Conservation (phyloP, 2,888 invertebrate species). For the Callyntrura guangdongensis region DNA sequence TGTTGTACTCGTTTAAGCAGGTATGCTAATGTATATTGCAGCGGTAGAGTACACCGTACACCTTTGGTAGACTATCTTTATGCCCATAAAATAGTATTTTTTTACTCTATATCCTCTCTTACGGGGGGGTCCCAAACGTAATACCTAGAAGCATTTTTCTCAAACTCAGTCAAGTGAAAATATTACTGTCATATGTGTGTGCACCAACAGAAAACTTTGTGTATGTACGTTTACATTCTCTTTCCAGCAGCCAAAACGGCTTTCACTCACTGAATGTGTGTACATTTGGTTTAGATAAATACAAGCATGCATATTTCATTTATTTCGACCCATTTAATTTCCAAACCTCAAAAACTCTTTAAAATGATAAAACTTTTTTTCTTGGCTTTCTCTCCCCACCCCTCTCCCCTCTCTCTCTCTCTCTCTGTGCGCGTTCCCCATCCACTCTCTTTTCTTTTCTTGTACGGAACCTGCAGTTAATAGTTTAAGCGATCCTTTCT, state of each 20-base stretch:
- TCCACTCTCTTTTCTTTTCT: background rate
- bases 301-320: conserved; percentile 56
- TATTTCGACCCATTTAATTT: conserved; percentile 69
- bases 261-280: background rate
- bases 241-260: background rate
- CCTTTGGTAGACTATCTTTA: background rate
- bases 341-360: conserved; percentile 56
- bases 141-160: conserved; percentile 9
- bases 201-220: background rate
- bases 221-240: background rate
- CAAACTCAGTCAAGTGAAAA: conserved; percentile 56
- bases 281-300: conserved; percentile 37
- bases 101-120: background rate
- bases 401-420: no score
- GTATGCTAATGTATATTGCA: background rate
- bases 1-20: conserved; percentile 1
- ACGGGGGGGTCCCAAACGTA: conserved; percentile 31
- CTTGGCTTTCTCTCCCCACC: background rate
- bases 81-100: conserved; percentile 15
- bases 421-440: background rate
- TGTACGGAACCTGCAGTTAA: background rate
- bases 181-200: conserved; percentile 46
- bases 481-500: background rate
- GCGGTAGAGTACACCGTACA: background rate
- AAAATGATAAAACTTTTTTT: conserved; percentile 46